A percentile compares a stretch with the other conserved stretches of the same genome.
Evolutionary conservation across 2,113 vertebrate species (phyloP).

Genomic region (Oostethus manadensis): DNA sequence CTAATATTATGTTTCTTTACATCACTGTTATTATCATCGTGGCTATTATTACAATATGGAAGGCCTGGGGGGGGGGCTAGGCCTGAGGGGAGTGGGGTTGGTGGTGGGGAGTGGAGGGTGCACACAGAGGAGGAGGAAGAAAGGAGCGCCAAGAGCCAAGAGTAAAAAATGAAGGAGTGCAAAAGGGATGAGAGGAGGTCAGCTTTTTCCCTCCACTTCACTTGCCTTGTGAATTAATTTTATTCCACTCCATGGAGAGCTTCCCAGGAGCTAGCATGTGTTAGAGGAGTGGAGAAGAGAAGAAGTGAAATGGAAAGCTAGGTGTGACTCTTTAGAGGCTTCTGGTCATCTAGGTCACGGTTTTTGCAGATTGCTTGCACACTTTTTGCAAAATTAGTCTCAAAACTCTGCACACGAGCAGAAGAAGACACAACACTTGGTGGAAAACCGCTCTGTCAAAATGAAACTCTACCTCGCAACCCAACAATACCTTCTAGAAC

Average conservation of each 20-base stretch:
- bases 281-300: slow-evolving; percentile 54
- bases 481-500: no score
- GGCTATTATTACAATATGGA: slow-evolving; percentile 75
- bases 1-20: slow-evolving; percentile 78
- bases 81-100: slow-evolving; percentile 21
- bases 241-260: slow-evolving; percentile 84
- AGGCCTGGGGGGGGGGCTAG: slow-evolving; percentile 40
- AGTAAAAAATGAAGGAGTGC: slow-evolving; percentile 83
- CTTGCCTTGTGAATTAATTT: slow-evolving; percentile 91
- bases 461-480: no score
- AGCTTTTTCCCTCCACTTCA: slow-evolving; percentile 97
- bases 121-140: slow-evolving; percentile 38
- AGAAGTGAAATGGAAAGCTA: slow-evolving; percentile 17
- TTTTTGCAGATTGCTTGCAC: background rate
- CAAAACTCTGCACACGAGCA: no score
- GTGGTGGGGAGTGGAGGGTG: background rate
- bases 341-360: background rate
- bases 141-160: slow-evolving; percentile 72
- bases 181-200: slow-evolving; percentile 90
- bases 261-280: slow-evolving; percentile 83
- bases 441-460: no score
- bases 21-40: slow-evolving; percentile 76
- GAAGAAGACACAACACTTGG: no score
- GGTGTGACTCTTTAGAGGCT: slow-evolving; percentile 7
- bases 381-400: no score